Base-by-base conservation (phyloP, 1,140 invertebrate genomes). In the Acromyrmex echinatior region DNA sequence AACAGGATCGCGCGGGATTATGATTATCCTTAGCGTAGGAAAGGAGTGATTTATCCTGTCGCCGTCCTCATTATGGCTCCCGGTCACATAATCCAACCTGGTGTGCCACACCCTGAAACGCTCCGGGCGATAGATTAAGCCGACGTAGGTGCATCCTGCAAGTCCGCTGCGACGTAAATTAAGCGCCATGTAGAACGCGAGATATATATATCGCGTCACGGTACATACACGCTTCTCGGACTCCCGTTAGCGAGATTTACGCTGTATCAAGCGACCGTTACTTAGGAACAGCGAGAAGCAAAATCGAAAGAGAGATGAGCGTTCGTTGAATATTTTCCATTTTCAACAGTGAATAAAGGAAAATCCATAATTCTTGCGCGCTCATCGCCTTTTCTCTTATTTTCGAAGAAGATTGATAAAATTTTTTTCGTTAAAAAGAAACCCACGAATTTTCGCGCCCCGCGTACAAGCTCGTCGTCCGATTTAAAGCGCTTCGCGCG, bases 21-120 rank as follows among this genome's bases (percentile, higher is more conserved):
- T 92, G 92, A 94, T 94, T 93, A 94, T 94, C 94, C 92, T 92
- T 87, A 88, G 87, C 86, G 85, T 86, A 92, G 90, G 90, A 92
- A 92, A 92, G 90, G 89, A 94, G 89, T 95, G 94, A 94, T 95
- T 95, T 94, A 94, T 94, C 91, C 93, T 85, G 92, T 94, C 92
- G 93, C 91, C 92, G 93, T 94, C 86, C 94, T 94, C 93, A 94
- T 94, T 94, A 94, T 92, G 79, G 90, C 89, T 92, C 92, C 93
- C 91, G 90, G 91, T 92, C 93, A 93, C 91, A 93, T 88, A 92
- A 91, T 89, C 91, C 89, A 92, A 93, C 91, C 90, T 91, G 91
- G 87, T 81, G 76, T 82, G 92, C 94, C 94, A 93, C 94, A 94
- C 94, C 94, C 93, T 93, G 89, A 88, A 92, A 87, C 79, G 86